Evolutionary conservation across 2,113 vertebrate species (phyloP).

Genomic region (Brienomyrus longianalis): DNA sequence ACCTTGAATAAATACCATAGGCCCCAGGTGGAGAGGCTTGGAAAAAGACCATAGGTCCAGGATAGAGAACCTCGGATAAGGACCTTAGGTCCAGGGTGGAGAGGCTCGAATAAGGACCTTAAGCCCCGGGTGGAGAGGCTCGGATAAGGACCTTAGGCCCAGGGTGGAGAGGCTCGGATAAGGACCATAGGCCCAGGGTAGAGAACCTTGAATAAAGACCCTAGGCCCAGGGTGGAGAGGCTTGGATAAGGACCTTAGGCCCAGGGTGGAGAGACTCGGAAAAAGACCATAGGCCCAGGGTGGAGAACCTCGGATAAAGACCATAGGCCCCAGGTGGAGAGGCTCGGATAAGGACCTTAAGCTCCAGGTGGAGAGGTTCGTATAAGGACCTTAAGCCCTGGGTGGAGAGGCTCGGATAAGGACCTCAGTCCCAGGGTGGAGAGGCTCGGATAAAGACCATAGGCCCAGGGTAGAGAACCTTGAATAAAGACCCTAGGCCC

Average conservation of each 20-base stretch:
- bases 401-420: too few relatives aligned
- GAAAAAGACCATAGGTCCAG: too few relatives aligned
- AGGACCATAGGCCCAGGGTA: background rate
- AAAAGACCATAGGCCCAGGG: background rate
- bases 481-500: background rate
- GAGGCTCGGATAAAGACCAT: background rate
- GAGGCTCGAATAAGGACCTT: background rate
- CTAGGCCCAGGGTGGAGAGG: background rate
- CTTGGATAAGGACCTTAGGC: background rate
- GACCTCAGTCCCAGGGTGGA: background rate
- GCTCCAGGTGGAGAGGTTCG: too few relatives aligned
- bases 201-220: background rate
- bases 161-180: background rate
- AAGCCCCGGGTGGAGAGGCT: background rate
- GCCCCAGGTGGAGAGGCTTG: too few relatives aligned
- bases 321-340: too few relatives aligned
- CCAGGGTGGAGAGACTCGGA: background rate
- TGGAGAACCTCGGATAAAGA: too few relatives aligned
- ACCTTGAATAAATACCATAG: background rate
- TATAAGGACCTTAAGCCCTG: background rate
- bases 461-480: background rate
- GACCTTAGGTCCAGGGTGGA: background rate
- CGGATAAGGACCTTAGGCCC: background rate
- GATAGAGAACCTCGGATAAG: too few relatives aligned
- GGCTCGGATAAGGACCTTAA: background rate